Base-by-base conservation (phyloP, 2,888 invertebrate genomes). In the Lydus trimaculatus region DNA sequence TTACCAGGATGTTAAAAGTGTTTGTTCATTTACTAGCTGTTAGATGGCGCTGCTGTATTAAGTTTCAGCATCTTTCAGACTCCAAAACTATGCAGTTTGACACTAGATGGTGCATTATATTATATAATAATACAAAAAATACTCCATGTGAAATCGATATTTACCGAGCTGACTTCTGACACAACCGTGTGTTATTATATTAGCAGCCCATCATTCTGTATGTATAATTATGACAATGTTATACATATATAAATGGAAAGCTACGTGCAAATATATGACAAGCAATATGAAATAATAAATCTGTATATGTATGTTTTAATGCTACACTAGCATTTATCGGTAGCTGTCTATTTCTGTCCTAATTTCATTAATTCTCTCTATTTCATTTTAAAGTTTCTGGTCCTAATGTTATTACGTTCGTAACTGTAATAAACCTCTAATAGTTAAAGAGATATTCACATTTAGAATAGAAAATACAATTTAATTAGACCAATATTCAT, bases 111-210 rank as follows among this genome's bases (percentile, higher is more conserved):
- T 15, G 56, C 13, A n/a, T 25, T 9, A 15, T 25, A 13, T 56
- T 3, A 23, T 13, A 56, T 25, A 25, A 25, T 5, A 13, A 1
- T 23, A 13, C 20, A 56, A 56, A 13, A 25, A 13, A 25, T 39
- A 52, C 48, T 63, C 48, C 56, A 63, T 64, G 63, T 28, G 28
- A 61, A 67, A 67, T 67, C 67, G 56, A 67, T 67, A 67, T 43
- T 33, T 39, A 15, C 17, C 20, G 36, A n/a, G 63, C 33, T 59
- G 58, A 59, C 5, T 62, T 66, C 43, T 60, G 11, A 17, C 43
- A 31, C 15, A 31, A 39, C 39, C 39, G 23, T 23, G 33, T 58
- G 15, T 59, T 31, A 28, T 6, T 20, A 25, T 36, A 13, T 1
- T 36, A 36, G 1, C 9, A 15, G 8, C 28, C 28, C 13, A 56